Evolutionary conservation across 2,113 vertebrate genomes (phyloP), one percentile per base, ranked within the genome.

Genomic region (Origma solitaria): DNA sequence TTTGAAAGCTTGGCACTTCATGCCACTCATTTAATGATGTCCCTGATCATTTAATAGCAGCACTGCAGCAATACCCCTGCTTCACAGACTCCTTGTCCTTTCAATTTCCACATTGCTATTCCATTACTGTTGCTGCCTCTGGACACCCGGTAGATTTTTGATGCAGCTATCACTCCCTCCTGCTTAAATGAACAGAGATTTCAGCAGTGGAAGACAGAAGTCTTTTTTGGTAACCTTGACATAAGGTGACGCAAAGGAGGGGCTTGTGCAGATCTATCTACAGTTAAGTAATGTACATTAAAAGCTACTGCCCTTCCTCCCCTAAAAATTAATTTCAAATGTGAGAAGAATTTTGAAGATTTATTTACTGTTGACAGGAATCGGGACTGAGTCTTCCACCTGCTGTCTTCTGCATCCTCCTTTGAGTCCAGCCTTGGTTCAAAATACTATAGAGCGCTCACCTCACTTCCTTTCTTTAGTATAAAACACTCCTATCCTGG

Each of bases 271-370:
- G 75, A 40, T 88, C 75, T 84, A 31, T 23, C 65, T 70, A 33
- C 38, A 50, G 40, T 47, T 45, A 88, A 93, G 42, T 61, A 50
- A 88, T 65, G 12, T 57, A 30, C 47, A 83, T 92, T 80, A 83
- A 86, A 90, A 94, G 76, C 66, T 69, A 82, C n/a, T 53, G 79
- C 42, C 42, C 50, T 66, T 90, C 27, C 35, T 82, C 56, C 45
- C 25, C 42, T 57, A 80, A 57, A 35, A 92, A 83, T 92, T 92
- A 37, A 90, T 97, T 90, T 83, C 87, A 71, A 94, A 70, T 37
- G 64, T 70, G 47, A 90, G 60, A 93, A 87, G 45, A 90, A 50
- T 96, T 86, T 77, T 71, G 45, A 81, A 84, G 47, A 89, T 79
- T 79, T 75, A 66, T 78, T 71, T 87, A 58, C 35, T 93, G n/a